Conservation (phyloP, 2,888 invertebrate species). For the Hermaeophaga mercurialis region DNA sequence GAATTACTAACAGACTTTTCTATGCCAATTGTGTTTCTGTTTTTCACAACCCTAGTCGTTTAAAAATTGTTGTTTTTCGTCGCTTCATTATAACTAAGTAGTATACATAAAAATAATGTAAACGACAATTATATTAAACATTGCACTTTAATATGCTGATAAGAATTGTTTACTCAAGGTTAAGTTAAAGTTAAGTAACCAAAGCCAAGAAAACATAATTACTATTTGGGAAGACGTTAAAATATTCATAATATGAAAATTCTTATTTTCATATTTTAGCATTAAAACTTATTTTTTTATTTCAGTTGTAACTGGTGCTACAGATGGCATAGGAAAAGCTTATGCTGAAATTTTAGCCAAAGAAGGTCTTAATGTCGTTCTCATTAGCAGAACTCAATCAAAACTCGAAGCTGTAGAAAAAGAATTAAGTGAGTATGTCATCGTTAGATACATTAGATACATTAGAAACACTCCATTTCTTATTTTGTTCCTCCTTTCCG, state of each 20-base stretch:
- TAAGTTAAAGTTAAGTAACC: neutral
- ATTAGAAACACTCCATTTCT: too few species aligned
- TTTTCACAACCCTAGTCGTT: too few species aligned
- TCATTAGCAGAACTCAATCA: constrained; percentile 77
- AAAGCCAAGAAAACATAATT: neutral
- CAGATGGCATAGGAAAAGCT: constrained; percentile 89
- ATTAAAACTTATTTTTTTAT: constrained; percentile 53
- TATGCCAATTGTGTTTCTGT: too few species aligned
- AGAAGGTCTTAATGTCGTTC: constrained; percentile 75
- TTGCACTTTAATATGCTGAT: neutral
- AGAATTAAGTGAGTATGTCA: constrained; percentile 67
- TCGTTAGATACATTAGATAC: neutral
- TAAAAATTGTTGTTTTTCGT: too few species aligned
- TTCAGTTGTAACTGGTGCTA: constrained; percentile 85
- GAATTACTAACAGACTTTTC: too few species aligned
- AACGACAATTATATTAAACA: too few species aligned
- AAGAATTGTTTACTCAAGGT: neutral
- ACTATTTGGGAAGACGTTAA: neutral
- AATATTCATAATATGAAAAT: too few species aligned
- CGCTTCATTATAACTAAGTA: too few species aligned
- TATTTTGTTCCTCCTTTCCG: too few species aligned
- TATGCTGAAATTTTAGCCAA: constrained; percentile 79
- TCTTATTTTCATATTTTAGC: too few species aligned
- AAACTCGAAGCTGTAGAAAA: constrained; percentile 75
- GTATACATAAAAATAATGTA: too few species aligned